Percentiles rank a stretch among this genome's conserved stretches.
Conservation (phyloP, 1,140 invertebrate species). For the Drosophila parabipectinata region DNA sequence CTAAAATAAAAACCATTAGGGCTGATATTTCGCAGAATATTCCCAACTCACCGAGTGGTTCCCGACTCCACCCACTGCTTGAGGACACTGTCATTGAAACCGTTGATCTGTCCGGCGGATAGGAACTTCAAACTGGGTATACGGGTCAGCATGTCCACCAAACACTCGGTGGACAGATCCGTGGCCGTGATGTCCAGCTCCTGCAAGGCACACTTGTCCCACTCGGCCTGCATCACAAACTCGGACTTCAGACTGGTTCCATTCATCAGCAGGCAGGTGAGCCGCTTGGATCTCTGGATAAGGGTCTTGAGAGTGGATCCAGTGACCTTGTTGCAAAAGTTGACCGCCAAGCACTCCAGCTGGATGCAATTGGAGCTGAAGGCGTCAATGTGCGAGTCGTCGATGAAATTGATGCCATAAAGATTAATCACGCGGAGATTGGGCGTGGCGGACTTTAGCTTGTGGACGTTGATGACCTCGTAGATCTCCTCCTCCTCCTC, state of each 20-base stretch:
- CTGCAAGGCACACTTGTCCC: slow-evolving; percentile 95
- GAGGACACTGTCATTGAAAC: slow-evolving; percentile 97
- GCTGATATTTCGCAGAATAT: neutral
- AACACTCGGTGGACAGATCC: slow-evolving; percentile 96
- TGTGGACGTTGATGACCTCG: slow-evolving; percentile 99
- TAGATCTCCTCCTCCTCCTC: slow-evolving; percentile 99
- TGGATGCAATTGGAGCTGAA: slow-evolving; percentile 98
- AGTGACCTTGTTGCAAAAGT: slow-evolving; percentile 98
- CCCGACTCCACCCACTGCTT: slow-evolving; percentile 95
- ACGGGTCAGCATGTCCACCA: slow-evolving; percentile 95
- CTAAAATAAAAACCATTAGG: slow-evolving; percentile 11
- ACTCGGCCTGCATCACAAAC: slow-evolving; percentile 97
- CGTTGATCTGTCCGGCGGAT: slow-evolving; percentile 97
- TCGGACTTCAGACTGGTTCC: slow-evolving; percentile 97
- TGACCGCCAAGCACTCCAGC: slow-evolving; percentile 98
- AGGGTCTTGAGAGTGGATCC: slow-evolving; percentile 98
- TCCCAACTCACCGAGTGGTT: slow-evolving; percentile 87
- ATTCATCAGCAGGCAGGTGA: slow-evolving; percentile 97
- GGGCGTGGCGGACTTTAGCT: slow-evolving; percentile 97
- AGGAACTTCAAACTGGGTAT: slow-evolving; percentile 95
- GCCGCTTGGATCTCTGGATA: slow-evolving; percentile 95
- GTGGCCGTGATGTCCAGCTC: slow-evolving; percentile 99
- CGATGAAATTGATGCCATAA: slow-evolving; percentile 99
- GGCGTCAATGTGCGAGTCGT: slow-evolving; percentile 99
- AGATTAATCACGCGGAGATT: slow-evolving; percentile 97